phyloP scores from a whole-genome alignment of 2,797 vertebrate species.

The Apogon hyalosoma region DNA sequence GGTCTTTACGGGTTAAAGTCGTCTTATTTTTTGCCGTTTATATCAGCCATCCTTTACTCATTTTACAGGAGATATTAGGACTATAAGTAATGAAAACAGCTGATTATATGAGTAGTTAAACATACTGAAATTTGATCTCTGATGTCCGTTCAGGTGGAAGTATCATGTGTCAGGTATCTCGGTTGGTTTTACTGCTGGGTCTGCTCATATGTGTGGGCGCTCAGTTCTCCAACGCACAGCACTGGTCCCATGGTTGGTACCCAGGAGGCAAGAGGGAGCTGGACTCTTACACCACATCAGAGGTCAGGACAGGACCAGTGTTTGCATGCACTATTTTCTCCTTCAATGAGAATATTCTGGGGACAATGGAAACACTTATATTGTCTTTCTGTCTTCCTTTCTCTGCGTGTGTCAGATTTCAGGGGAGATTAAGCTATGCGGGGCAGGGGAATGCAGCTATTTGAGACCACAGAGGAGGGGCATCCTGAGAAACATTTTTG shows the following conservation, averaged over 20 bases:
- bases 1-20: too few relatives aligned
- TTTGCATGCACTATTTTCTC: conserved; percentile 15
- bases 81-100: too few relatives aligned
- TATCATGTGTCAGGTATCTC: conserved; percentile 76
- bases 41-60: too few relatives aligned
- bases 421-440: conserved; percentile 87
- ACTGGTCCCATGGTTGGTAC: conserved; percentile 94
- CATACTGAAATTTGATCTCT: neutral
- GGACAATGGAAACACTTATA: neutral
- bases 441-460: conserved; percentile 86
- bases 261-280: conserved; percentile 89
- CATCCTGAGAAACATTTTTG: conserved; percentile 83
- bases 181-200: conserved; percentile 81
- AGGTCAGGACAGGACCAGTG: conserved; percentile 78
- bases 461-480: conserved; percentile 83
- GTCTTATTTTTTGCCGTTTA: too few relatives aligned
- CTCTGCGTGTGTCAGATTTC: conserved; percentile 78
- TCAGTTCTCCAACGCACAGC: conserved; percentile 84
- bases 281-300: conserved; percentile 70
- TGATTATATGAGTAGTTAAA: too few relatives aligned
- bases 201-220: conserved; percentile 78
- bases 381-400: neutral
- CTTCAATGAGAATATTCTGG: conserved; percentile 5
- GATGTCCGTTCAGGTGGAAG: conserved; percentile 26
- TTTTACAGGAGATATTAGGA: too few relatives aligned